Conservation (phyloP, 2,888 invertebrate genomes). For the Tipula vernalis region DNA sequence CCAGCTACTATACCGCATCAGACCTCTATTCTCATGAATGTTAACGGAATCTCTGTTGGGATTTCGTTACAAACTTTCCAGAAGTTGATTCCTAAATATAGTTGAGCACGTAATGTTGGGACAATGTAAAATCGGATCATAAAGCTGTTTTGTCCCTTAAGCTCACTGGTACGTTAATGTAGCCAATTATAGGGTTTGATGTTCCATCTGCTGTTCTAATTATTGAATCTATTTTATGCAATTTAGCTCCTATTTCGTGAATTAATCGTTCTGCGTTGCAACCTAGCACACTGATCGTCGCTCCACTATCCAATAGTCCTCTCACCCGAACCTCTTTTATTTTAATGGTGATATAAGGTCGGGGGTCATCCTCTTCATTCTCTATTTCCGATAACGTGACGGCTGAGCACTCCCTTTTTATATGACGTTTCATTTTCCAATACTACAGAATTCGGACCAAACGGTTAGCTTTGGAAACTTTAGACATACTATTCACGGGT, state of each 20-base stretch:
- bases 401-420: too few relatives aligned
- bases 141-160: background rate
- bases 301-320: background rate
- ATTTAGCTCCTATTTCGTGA: background rate
- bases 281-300: background rate
- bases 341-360: background rate
- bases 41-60: too few relatives aligned
- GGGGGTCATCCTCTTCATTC: background rate
- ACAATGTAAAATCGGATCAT: background rate
- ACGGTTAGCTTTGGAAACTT: too few relatives aligned
- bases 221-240: background rate
- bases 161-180: background rate
- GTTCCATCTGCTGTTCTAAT: background rate
- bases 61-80: too few relatives aligned
- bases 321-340: background rate
- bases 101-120: background rate
- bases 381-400: background rate
- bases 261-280: background rate
- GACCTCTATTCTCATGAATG: too few relatives aligned
- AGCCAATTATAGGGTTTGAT: background rate
- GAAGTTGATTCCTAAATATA: conserved; percentile 16
- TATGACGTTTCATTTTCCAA: too few relatives aligned
- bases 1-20: too few relatives aligned
- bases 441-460: too few relatives aligned
- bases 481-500: background rate